Percentiles rank a stretch among this genome's conserved stretches.
Conservation (phyloP, 2,888 invertebrate genomes). For the Diogma glabrata region DNA sequence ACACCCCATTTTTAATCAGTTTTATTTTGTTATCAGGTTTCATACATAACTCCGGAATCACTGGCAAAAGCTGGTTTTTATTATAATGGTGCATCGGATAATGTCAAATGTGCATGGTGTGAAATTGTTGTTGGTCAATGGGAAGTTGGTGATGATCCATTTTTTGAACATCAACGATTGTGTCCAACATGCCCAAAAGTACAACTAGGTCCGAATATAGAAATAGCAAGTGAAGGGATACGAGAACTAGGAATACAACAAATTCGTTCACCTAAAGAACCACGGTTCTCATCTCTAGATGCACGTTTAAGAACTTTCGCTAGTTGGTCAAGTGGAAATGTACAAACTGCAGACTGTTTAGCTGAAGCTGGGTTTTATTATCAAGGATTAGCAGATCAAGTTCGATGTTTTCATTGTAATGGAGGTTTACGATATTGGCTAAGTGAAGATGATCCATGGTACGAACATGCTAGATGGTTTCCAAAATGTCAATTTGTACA, state of each 20-base stretch:
- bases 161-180: slow-evolving; percentile 68
- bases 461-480: slow-evolving; percentile 90
- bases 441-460: slow-evolving; percentile 81
- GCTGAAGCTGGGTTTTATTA: slow-evolving; percentile 87
- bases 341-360: slow-evolving; percentile 63
- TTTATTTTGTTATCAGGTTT: slow-evolving; percentile 29
- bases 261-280: slow-evolving; percentile 47
- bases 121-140: slow-evolving; percentile 62
- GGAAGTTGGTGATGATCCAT: slow-evolving; percentile 70
- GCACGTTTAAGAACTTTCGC: slow-evolving; percentile 55
- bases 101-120: slow-evolving; percentile 75
- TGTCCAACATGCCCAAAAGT: slow-evolving; percentile 59
- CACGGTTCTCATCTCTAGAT: slow-evolving; percentile 55
- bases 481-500: slow-evolving; percentile 75
- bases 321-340: slow-evolving; percentile 64
- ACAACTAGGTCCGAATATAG: slow-evolving; percentile 35
- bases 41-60: slow-evolving; percentile 50
- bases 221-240: slow-evolving; percentile 37
- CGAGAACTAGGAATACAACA: slow-evolving; percentile 43
- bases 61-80: slow-evolving; percentile 79
- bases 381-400: slow-evolving; percentile 56
- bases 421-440: slow-evolving; percentile 88
- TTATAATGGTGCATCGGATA: slow-evolving; percentile 57
- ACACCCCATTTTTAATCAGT: not conserved
- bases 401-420: slow-evolving; percentile 88